Percentiles rank a stretch among this genome's conserved stretches.
These are phyloP conservation scores for Trichosurus vulpecula DNA, from an alignment of 2,797 vertebrate genomes.

Conservation along the genomic window DNA sequence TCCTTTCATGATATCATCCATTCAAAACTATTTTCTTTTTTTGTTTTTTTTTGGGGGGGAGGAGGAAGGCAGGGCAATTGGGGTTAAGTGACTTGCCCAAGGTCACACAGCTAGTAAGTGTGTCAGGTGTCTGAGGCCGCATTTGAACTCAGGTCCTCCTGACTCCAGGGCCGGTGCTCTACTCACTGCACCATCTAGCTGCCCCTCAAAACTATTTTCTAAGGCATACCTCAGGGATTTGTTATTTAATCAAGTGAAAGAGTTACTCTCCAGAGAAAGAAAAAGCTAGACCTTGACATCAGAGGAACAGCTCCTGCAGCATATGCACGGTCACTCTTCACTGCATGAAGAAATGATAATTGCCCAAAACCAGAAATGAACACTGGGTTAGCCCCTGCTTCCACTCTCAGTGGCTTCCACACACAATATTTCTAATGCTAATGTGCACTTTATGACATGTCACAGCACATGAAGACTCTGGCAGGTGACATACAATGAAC, in stretches of 20 bases:
- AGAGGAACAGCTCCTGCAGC: not conserved
- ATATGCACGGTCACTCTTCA: not conserved
- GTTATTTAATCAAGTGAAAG: conserved; percentile 40
- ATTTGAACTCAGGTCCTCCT: too few relatives aligned
- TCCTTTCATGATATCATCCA: not conserved
- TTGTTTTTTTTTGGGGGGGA: too few relatives aligned
- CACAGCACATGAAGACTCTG: not conserved
- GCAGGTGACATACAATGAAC: conserved; percentile 15
- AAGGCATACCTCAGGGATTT: not conserved
- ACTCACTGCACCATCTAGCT: too few relatives aligned
- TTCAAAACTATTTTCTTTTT: not conserved
- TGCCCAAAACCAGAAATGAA: not conserved
- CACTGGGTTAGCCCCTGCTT: not conserved
- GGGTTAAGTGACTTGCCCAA: too few relatives aligned
- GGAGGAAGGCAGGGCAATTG: too few relatives aligned
- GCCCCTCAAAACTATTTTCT: not conserved
- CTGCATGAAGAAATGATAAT: accelerated
- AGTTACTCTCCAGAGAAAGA: conserved; percentile 30
- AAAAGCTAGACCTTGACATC: not conserved
- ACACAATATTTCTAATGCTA: conserved; percentile 50
- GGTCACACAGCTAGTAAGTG: too few relatives aligned
- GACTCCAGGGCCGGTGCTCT: too few relatives aligned
- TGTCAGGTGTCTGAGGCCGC: too few relatives aligned
- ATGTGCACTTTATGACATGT: conserved; percentile 38
- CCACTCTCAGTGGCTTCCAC: not conserved